Conservation (phyloP, 2,797 vertebrate genomes). For the Sylvilagus floridanus region DNA sequence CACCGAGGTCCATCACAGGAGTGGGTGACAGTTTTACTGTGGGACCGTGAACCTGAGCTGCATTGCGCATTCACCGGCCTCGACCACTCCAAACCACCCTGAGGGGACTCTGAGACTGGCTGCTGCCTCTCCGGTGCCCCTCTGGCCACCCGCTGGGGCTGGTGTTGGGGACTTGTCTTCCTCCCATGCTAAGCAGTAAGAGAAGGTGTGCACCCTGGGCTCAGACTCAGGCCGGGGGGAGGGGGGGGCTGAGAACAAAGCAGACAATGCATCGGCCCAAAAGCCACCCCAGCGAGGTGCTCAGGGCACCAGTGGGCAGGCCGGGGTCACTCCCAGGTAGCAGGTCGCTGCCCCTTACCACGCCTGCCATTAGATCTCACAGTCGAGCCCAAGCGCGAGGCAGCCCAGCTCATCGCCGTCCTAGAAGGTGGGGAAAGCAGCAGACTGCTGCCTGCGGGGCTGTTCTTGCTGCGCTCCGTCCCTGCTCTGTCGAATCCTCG, state of each 20-base stretch:
- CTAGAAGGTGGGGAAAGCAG: neutral
- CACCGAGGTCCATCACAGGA: neutral
- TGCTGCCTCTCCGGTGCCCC: neutral
- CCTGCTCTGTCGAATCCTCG: too few species aligned
- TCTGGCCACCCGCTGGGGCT: neutral
- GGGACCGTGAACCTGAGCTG: fast-evolving
- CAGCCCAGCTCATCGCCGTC: neutral
- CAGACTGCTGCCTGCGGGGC: neutral
- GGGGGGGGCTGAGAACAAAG: fast-evolving
- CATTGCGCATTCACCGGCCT: neutral
- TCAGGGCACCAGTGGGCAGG: too few species aligned
- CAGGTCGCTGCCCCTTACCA: too few species aligned
- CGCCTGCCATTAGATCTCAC: neutral
- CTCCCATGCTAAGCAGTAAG: neutral
- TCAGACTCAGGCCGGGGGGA: too few species aligned
- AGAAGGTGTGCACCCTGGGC: too few species aligned
- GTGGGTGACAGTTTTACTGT: neutral
- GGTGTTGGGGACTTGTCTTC: neutral
- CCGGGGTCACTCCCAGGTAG: too few species aligned
- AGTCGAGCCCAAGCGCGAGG: neutral
- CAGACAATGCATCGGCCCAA: neutral
- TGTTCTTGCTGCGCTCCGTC: neutral
- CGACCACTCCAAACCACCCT: neutral
- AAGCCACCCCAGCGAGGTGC: neutral
- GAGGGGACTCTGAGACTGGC: neutral